Evolutionary conservation across 1,140 invertebrate genomes (phyloP).

Genomic region (Dendroctonus valens): DNA sequence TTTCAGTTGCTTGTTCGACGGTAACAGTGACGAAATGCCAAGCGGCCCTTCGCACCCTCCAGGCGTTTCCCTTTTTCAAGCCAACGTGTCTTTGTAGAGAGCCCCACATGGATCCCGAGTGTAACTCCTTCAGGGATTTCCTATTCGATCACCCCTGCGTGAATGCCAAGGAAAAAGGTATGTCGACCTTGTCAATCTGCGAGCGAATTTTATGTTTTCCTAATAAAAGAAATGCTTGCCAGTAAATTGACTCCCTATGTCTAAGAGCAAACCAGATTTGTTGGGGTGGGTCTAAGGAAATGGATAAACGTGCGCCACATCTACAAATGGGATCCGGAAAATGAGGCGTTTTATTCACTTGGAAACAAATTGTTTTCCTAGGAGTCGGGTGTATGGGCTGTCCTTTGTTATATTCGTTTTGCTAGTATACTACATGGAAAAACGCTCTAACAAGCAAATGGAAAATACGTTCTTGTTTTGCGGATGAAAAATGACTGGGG

Average conservation of each 20-base stretch:
- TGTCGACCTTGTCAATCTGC: constrained; percentile 40
- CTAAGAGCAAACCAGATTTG: constrained; percentile 4
- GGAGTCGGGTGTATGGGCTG: no score
- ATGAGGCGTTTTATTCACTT: no score
- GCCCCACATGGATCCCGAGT: constrained; percentile 83
- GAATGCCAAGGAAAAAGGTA: constrained; percentile 84
- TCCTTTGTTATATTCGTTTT: no score
- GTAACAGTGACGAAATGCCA: constrained; percentile 90
- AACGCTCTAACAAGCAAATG: no score
- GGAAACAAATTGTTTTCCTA: no score
- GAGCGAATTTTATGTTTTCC: constrained; percentile 18
- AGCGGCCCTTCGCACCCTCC: constrained; percentile 79
- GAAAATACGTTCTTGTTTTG: no score
- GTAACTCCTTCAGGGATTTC: constrained; percentile 88
- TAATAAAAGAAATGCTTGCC: constrained; percentile 23
- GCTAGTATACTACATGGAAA: no score
- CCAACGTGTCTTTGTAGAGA: constrained; percentile 88
- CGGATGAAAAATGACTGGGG: no score
- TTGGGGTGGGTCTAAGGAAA: neutral
- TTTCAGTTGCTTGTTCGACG: constrained; percentile 88
- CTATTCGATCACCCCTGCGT: constrained; percentile 90
- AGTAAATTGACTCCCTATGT: constrained; percentile 10
- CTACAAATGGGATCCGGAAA: no score
- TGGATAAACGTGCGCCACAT: no score
- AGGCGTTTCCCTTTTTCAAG: constrained; percentile 87